These are phyloP conservation scores for Lagopus leucura DNA, from an alignment of 2,113 vertebrate species.

Conservation along the genomic window DNA sequence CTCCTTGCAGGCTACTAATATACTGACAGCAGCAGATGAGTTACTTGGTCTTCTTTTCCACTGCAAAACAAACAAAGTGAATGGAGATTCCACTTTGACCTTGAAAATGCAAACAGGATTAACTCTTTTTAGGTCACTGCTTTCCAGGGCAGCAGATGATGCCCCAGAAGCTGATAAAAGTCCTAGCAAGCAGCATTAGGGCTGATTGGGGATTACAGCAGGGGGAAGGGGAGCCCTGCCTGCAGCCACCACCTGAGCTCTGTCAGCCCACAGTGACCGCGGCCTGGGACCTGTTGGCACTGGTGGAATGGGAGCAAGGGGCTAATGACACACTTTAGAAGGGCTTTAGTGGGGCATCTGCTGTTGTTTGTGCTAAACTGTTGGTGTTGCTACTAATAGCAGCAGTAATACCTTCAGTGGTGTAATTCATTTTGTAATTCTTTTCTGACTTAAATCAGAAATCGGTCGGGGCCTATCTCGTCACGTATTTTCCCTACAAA, in stretches of 20 bases:
- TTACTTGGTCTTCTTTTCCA: not conserved
- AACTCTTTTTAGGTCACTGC: constrained; percentile 67
- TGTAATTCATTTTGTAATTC: constrained; percentile 3
- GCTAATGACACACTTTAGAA: not conserved
- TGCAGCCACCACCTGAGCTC: not conserved
- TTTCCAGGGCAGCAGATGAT: constrained; percentile 47
- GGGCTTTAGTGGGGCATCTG: not conserved
- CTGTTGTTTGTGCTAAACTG: not conserved
- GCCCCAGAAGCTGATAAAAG: constrained; percentile 40
- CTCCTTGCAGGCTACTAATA: not conserved
- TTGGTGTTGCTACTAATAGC: not conserved
- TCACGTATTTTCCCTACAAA: constrained; percentile 51
- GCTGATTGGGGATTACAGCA: not conserved
- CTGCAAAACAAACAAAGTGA: not conserved
- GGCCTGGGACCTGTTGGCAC: fast-evolving
- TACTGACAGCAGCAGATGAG: not conserved
- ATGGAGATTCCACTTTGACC: constrained; percentile 46
- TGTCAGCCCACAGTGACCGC: not conserved
- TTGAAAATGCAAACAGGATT: constrained; percentile 70
- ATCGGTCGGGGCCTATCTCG: constrained; percentile 4
- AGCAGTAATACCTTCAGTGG: not conserved
- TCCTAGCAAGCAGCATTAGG: not conserved
- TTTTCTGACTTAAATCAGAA: constrained; percentile 40
- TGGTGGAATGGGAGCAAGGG: not conserved
- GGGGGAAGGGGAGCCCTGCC: not conserved